Conservation (phyloP, 2,888 invertebrate species). For the Latrodectus elegans region DNA sequence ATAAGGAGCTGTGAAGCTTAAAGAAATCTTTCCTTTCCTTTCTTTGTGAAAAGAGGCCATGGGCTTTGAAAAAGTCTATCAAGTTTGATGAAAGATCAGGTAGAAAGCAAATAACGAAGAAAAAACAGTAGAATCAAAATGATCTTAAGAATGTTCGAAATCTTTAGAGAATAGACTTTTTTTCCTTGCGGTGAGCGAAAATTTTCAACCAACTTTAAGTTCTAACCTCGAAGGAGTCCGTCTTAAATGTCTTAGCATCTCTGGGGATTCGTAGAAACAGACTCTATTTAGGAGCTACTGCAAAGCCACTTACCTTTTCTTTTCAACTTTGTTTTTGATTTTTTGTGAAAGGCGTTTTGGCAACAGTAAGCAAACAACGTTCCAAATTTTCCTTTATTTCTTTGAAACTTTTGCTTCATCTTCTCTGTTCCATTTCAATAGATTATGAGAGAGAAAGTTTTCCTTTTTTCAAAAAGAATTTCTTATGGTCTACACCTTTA, state of each 20-base stretch:
- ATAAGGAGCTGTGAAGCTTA: too few species aligned
- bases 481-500: not conserved
- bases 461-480: not conserved
- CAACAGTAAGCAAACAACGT: constrained; percentile 48
- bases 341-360: constrained; percentile 27
- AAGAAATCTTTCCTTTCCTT: not conserved
- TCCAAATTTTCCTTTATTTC: constrained; percentile 46
- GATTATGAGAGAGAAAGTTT: constrained; percentile 23
- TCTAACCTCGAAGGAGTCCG: constrained; percentile 24
- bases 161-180: constrained; percentile 46
- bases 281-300: constrained; percentile 50
- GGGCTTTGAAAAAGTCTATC: constrained; percentile 3
- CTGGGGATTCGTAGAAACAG: constrained; percentile 35
- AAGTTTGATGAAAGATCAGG: constrained; percentile 28
- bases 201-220: constrained; percentile 58
- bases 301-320: constrained; percentile 58
- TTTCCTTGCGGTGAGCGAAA: constrained; percentile 50
- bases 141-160: constrained; percentile 43
- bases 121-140: constrained; percentile 21
- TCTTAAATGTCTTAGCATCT: constrained; percentile 56
- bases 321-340: constrained; percentile 52
- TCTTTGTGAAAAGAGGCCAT: not conserved
- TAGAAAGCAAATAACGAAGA: constrained; percentile 10
- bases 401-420: constrained; percentile 23
- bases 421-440: constrained; percentile 43